Percentiles rank a stretch among this genome's conserved stretches.
phyloP scores from a whole-genome alignment of 1,140 invertebrate genomes.

The Whitmania pigra region DNA sequence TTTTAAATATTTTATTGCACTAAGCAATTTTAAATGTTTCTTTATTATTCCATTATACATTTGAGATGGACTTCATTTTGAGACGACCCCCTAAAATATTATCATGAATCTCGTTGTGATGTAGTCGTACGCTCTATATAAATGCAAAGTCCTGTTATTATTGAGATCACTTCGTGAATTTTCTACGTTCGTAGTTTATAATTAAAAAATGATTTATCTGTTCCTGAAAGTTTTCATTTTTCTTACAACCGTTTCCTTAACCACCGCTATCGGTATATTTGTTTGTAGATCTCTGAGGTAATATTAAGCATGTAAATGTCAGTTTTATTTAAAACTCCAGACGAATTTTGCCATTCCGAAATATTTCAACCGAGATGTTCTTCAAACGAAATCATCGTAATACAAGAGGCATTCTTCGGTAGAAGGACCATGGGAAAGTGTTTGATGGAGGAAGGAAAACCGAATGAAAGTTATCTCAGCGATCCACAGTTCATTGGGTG shows the following conservation, averaged over 20 bases:
- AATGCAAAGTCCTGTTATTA: neutral
- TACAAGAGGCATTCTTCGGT: slow-evolving; percentile 9
- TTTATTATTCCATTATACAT: no score
- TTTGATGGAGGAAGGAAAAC: neutral
- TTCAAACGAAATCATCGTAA: slow-evolving; percentile 1
- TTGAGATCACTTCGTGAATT: no score
- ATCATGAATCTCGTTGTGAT: neutral
- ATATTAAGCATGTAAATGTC: neutral
- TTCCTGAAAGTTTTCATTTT: neutral
- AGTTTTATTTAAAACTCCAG: neutral
- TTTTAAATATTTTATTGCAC: no score
- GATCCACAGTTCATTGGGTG: slow-evolving; percentile 1
- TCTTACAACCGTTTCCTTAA: neutral
- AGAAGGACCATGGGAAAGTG: neutral
- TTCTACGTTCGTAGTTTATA: neutral
- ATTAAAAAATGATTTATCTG: neutral
- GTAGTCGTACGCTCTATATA: neutral
- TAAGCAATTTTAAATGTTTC: no score
- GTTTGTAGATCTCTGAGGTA: neutral
- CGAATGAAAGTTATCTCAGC: neutral
- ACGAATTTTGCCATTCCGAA: neutral
- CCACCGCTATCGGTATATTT: neutral
- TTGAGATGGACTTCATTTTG: neutral
- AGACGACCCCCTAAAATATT: neutral
- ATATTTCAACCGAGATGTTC: slow-evolving; percentile 5